Evolutionary conservation across 2,888 invertebrate genomes (phyloP).

Genomic region (Proisotoma minuta): DNA sequence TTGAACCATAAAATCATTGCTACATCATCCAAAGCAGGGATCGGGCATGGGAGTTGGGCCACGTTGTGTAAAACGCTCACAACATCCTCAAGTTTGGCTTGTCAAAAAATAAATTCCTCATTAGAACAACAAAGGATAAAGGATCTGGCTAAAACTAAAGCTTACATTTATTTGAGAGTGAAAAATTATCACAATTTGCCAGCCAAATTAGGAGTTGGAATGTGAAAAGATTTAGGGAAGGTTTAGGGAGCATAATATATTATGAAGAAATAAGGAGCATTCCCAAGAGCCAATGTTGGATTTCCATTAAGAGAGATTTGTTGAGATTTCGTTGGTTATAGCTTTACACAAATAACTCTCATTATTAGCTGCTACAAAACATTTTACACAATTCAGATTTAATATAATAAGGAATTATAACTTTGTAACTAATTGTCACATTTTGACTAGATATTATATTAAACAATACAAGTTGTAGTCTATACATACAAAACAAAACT

Average conservation of each 20-base stretch:
- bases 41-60: conserved; percentile 44
- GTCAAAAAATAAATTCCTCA: too few relatives aligned
- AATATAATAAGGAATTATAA: too few relatives aligned
- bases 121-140: neutral
- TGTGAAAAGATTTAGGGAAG: conserved; percentile 13
- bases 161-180: conserved; percentile 35
- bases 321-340: neutral
- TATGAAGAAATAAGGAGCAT: neutral
- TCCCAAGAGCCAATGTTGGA: neutral
- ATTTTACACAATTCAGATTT: too few relatives aligned
- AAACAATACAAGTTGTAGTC: too few relatives aligned
- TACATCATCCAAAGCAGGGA: conserved; percentile 57
- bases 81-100: conserved; percentile 41
- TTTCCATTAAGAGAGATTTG: conserved; percentile 1
- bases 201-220: conserved; percentile 20
- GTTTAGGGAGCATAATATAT: neutral
- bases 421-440: too few relatives aligned
- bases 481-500: too few relatives aligned
- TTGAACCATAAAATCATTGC: conserved; percentile 88
- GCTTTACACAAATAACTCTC: conserved; percentile 1
- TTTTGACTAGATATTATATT: too few relatives aligned
- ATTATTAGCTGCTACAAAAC: too few relatives aligned
- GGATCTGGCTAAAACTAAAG: neutral
- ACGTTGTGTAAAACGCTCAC: conserved; percentile 39
- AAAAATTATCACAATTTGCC: conserved; percentile 34